phyloP scores from a whole-genome alignment of 2,888 invertebrate species.

The Ochropleura plecta region DNA sequence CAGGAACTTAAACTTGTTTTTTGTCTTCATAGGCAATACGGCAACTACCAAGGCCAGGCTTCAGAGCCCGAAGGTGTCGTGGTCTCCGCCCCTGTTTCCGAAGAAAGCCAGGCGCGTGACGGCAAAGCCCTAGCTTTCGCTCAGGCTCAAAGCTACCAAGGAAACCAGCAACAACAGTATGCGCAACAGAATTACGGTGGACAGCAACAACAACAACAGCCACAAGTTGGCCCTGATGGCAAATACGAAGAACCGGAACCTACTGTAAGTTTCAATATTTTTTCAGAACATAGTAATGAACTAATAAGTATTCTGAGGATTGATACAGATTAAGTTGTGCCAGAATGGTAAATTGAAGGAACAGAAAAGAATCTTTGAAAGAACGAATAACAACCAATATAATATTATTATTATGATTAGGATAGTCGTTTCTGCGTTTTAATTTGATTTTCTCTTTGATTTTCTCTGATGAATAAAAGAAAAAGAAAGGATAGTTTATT shows the following conservation, averaged over 20 bases:
- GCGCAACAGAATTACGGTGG: constrained; percentile 54
- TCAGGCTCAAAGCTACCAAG: constrained; percentile 59
- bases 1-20: too few relatives aligned
- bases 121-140: constrained; percentile 68
- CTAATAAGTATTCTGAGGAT: neutral
- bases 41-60: constrained; percentile 63
- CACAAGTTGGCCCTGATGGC: constrained; percentile 39
- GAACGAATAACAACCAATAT: neutral
- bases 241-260: constrained; percentile 80
- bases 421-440: neutral
- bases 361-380: neutral
- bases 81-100: constrained; percentile 55
- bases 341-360: neutral
- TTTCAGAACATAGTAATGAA: neutral
- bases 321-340: neutral
- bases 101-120: constrained; percentile 66
- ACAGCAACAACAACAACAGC: constrained; percentile 49
- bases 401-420: too few relatives aligned
- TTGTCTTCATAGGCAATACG: constrained; percentile 45
- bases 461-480: neutral
- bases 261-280: constrained; percentile 77
- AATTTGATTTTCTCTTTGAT: too few relatives aligned
- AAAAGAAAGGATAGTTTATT: neutral
- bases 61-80: constrained; percentile 53
- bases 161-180: constrained; percentile 48